phyloP scores from a whole-genome alignment of 2,888 invertebrate species.

The Osmoderma eremita region DNA sequence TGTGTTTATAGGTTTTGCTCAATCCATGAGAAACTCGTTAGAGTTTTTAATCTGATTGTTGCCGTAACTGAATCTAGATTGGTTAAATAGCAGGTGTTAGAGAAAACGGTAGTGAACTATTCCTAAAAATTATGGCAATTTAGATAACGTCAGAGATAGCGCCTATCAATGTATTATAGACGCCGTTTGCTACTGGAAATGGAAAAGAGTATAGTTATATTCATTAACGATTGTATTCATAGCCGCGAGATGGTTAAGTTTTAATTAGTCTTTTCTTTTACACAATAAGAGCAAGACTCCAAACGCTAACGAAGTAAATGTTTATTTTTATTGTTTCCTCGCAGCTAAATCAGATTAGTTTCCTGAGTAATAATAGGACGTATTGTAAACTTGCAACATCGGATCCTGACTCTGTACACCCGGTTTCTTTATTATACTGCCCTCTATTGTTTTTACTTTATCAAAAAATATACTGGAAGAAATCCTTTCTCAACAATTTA shows the following conservation, averaged over 20 bases:
- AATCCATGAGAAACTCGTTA: slow-evolving; percentile 36
- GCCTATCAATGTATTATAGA: slow-evolving; percentile 29
- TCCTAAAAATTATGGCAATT: slow-evolving; percentile 39
- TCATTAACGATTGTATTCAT: slow-evolving; percentile 35
- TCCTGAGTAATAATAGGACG: too few species aligned
- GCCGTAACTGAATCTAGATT: not conserved
- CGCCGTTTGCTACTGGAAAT: slow-evolving; percentile 37
- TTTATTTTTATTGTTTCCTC: slow-evolving; percentile 20
- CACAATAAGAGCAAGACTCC: slow-evolving; percentile 6
- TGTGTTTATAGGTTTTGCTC: slow-evolving; percentile 6
- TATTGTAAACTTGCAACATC: too few species aligned
- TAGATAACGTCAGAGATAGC: slow-evolving; percentile 36
- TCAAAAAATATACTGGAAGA: too few species aligned
- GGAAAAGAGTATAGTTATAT: slow-evolving; percentile 21
- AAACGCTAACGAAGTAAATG: slow-evolving; percentile 23
- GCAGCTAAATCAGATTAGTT: not conserved
- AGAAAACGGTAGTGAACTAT: slow-evolving; percentile 42
- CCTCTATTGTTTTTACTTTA: too few species aligned
- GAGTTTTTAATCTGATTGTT: slow-evolving; percentile 5
- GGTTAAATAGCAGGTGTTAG: slow-evolving; percentile 42
- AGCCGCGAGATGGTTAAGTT: slow-evolving; percentile 15
- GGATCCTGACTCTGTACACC: too few species aligned
- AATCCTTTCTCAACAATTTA: too few species aligned
- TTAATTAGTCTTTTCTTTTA: slow-evolving; percentile 29
- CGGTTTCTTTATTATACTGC: too few species aligned